Conservation (phyloP, 1,140 invertebrate species). For the Aphaenogaster rudis region DNA sequence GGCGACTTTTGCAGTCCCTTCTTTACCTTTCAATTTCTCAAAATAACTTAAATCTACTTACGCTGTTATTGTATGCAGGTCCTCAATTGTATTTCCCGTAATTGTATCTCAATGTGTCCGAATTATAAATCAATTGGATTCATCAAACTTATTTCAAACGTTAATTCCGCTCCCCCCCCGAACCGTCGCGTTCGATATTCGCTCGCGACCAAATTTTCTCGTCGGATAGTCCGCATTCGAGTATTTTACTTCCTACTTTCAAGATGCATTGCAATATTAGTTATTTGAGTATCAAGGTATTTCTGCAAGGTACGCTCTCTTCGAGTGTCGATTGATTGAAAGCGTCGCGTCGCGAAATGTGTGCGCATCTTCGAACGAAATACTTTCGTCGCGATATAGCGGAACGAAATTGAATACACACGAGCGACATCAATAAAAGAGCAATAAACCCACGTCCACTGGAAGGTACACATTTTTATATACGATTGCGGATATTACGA, state of each 20-base stretch:
- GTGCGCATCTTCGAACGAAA: slow-evolving; percentile 5
- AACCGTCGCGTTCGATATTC: not conserved
- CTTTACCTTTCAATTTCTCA: too few species aligned
- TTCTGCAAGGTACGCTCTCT: not conserved
- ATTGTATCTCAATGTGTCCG: too few species aligned
- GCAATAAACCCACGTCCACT: slow-evolving; percentile 21
- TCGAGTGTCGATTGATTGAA: slow-evolving; percentile 3
- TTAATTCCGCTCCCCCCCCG: too few species aligned
- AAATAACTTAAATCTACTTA: too few species aligned
- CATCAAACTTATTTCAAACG: too few species aligned
- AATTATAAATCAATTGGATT: not conserved
- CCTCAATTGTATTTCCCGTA: too few species aligned
- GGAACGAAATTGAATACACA: slow-evolving; percentile 4
- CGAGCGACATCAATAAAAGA: slow-evolving; percentile 31
- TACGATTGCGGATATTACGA: slow-evolving; percentile 46
- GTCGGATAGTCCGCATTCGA: not conserved
- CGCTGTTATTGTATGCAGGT: too few species aligned
- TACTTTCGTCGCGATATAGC: not conserved
- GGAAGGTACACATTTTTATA: slow-evolving; percentile 43
- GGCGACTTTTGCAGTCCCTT: too few species aligned
- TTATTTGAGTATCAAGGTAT: slow-evolving; percentile 7
- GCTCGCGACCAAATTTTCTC: not conserved
- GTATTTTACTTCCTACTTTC: not conserved
- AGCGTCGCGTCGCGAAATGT: not conserved
- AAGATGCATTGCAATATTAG: not conserved